phyloP scores from a whole-genome alignment of 1,140 invertebrate species.

The Muscidifurax raptorellus region DNA sequence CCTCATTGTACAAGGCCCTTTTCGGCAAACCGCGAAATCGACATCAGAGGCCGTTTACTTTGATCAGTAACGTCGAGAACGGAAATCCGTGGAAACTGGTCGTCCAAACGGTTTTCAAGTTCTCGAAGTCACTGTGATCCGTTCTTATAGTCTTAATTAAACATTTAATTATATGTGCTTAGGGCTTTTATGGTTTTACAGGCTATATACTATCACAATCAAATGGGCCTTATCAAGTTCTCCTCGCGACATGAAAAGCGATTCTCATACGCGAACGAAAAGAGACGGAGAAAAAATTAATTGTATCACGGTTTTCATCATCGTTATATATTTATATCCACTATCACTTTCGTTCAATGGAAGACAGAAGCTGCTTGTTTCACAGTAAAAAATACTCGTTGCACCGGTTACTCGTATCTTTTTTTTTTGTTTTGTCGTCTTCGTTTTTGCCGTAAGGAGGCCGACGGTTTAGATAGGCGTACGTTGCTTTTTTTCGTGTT shows the following conservation, averaged over 20 bases:
- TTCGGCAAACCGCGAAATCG: slow-evolving; percentile 41
- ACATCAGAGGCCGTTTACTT: slow-evolving; percentile 36
- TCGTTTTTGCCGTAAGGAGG: neutral
- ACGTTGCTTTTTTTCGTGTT: neutral
- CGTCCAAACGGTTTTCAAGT: neutral
- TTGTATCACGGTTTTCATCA: slow-evolving; percentile 27
- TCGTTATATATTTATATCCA: slow-evolving; percentile 24
- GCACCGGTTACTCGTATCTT: neutral
- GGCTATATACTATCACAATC: slow-evolving; percentile 73
- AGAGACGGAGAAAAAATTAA: neutral
- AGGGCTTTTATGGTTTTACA: slow-evolving; percentile 66
- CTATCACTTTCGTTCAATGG: slow-evolving; percentile 57
- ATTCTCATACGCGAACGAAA: slow-evolving; percentile 48
- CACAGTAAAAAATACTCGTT: slow-evolving; percentile 49
- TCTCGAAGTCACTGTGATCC: slow-evolving; percentile 5
- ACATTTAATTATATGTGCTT: slow-evolving; percentile 61
- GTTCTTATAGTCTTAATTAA: slow-evolving; percentile 35
- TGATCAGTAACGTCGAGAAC: slow-evolving; percentile 2
- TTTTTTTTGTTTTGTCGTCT: neutral
- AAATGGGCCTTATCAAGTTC: slow-evolving; percentile 61
- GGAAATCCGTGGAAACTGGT: neutral
- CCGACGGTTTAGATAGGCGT: neutral
- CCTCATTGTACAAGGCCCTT: slow-evolving; percentile 48
- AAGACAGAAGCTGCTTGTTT: slow-evolving; percentile 58
- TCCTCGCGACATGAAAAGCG: slow-evolving; percentile 63